These are phyloP conservation scores for Megalops atlanticus DNA, from an alignment of 2,113 vertebrate genomes.

Conservation along the genomic window DNA sequence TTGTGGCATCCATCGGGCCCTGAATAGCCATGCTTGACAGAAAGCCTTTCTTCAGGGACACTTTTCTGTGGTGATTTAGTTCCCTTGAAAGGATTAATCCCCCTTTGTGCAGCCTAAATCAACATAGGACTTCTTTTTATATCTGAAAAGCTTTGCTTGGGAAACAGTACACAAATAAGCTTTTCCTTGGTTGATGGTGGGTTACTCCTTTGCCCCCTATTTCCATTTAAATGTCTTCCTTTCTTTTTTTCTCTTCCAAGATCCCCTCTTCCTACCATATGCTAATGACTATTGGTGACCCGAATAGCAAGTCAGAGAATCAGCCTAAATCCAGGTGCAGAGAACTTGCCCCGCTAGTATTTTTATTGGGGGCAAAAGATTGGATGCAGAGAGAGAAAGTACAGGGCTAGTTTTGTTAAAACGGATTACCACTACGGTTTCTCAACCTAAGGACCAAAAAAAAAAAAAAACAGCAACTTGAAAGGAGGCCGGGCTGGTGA, in stretches of 20 bases:
- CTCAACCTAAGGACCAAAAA: constrained; percentile 64
- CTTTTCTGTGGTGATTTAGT: constrained; percentile 87
- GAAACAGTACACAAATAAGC: constrained; percentile 92
- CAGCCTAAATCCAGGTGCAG: constrained; percentile 84
- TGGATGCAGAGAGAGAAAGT: constrained; percentile 57
- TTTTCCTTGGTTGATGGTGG: constrained; percentile 77
- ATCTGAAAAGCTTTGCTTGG: constrained; percentile 79
- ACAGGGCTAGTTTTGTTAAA: constrained; percentile 74
- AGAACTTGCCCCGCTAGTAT: constrained; percentile 69
- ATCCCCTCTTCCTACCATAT: constrained; percentile 82
- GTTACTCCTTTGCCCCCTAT: constrained; percentile 85
- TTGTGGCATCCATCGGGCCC: constrained; percentile 79
- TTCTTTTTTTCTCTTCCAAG: constrained; percentile 73
- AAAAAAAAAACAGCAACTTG: constrained; percentile 54
- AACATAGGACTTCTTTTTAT: constrained; percentile 83
- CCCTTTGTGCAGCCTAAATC: constrained; percentile 93
- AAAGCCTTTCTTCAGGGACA: constrained; percentile 81
- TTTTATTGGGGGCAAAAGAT: constrained; percentile 65
- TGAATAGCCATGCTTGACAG: constrained; percentile 85
- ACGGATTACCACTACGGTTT: constrained; percentile 74
- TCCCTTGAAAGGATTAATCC: constrained; percentile 93
- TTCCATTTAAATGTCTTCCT: constrained; percentile 89
- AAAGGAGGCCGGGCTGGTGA: constrained; percentile 54
- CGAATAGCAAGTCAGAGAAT: constrained; percentile 72
- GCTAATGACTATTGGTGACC: constrained; percentile 80